These are phyloP conservation scores for Phalacrocorax aristotelis DNA, from an alignment of 2,113 vertebrate species.

Conservation along the genomic window DNA sequence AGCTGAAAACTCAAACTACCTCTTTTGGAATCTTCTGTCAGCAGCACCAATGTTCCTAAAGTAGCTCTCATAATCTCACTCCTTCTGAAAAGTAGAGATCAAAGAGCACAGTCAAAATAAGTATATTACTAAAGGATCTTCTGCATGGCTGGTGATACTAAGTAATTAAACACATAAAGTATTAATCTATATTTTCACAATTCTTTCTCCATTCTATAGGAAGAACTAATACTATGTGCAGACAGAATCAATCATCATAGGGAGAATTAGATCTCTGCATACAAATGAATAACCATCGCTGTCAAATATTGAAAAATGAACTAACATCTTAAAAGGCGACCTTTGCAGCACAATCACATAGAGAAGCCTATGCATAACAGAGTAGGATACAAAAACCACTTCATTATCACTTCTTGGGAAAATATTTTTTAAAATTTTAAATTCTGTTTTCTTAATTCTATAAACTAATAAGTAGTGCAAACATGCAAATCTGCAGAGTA, in stretches of 20 bases:
- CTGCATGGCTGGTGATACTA: background rate
- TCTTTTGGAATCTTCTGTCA: background rate
- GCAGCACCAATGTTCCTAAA: background rate
- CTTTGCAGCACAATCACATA: background rate
- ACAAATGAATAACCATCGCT: background rate
- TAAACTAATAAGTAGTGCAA: background rate
- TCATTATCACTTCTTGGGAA: background rate
- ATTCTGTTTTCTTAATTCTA: slow-evolving; percentile 1
- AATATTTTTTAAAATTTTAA: background rate
- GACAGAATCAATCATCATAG: background rate
- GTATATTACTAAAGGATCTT: background rate
- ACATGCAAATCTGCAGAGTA: background rate
- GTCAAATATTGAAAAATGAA: background rate
- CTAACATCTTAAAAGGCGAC: background rate
- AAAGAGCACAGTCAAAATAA: background rate
- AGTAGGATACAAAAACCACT: background rate
- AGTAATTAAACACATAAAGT: background rate
- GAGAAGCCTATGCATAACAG: background rate
- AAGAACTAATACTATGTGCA: background rate
- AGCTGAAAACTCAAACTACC: background rate
- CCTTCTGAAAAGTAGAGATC: background rate
- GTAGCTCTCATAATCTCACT: background rate
- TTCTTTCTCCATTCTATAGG: background rate
- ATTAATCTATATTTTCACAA: background rate
- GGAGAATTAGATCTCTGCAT: background rate